These are phyloP conservation scores for Ptyas mucosa DNA, from an alignment of 2,113 vertebrate genomes.

Conservation along the genomic window DNA sequence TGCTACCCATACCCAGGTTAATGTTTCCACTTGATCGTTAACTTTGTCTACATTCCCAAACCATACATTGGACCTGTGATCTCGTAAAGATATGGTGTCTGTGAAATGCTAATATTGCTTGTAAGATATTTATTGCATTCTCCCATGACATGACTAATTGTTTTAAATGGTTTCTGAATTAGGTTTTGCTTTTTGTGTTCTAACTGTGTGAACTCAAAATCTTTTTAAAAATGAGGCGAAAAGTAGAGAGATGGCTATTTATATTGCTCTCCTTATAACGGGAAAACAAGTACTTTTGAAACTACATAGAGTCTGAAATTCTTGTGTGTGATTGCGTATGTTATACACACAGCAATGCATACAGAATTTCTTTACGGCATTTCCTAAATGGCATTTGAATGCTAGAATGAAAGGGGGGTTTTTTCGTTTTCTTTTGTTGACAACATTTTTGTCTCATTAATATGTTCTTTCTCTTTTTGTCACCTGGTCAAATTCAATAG, in stretches of 20 bases:
- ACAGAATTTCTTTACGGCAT: neutral
- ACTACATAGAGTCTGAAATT: neutral
- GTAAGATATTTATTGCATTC: neutral
- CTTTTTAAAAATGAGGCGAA: neutral
- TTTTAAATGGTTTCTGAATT: neutral
- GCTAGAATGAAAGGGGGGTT: constrained; percentile 19
- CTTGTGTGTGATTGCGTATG: neutral
- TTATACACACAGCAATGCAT: neutral
- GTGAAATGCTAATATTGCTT: neutral
- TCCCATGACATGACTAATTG: neutral
- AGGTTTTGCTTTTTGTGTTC: neutral
- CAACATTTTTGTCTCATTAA: neutral
- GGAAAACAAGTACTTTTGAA: neutral
- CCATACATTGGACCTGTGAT: neutral
- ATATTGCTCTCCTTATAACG: neutral
- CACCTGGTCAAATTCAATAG: neutral
- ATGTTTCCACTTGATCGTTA: neutral
- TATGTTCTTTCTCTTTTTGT: neutral
- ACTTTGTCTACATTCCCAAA: neutral
- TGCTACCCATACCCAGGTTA: neutral
- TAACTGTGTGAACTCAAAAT: neutral
- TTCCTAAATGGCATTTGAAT: constrained; percentile 6
- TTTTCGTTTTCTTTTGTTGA: neutral
- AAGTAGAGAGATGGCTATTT: neutral
- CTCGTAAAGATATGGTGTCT: neutral